Percentiles rank a stretch among this genome's conserved stretches.
Evolutionary conservation across 2,113 vertebrate genomes (phyloP).

Genomic region (Macrotis lagotis): DNA sequence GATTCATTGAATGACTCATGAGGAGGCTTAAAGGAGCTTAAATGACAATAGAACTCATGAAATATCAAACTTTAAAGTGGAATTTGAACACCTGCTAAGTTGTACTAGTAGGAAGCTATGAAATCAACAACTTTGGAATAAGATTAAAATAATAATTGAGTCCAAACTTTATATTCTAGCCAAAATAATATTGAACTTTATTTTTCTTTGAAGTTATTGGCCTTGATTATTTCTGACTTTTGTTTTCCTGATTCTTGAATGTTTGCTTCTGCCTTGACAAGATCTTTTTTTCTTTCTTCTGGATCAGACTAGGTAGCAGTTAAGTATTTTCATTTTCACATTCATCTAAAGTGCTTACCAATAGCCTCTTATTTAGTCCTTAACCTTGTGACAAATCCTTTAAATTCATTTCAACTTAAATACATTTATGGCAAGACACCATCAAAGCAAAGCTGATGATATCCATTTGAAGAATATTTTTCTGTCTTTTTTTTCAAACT

Average conservation of each 20-base stretch:
- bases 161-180: background rate
- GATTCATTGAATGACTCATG: constrained; percentile 28
- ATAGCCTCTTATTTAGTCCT: background rate
- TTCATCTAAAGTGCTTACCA: background rate
- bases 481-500: background rate
- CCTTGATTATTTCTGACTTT: constrained; percentile 32
- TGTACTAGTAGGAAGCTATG: background rate
- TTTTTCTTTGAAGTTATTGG: background rate
- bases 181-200: constrained; percentile 18
- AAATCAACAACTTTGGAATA: constrained; percentile 14
- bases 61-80: constrained; percentile 58
- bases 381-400: background rate
- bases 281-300: constrained; percentile 39
- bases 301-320: background rate
- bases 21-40: constrained; percentile 39
- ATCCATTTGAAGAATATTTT: background rate
- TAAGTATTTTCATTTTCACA: constrained; percentile 3
- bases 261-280: constrained; percentile 20
- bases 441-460: background rate
- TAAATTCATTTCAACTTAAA: background rate
- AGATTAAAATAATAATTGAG: constrained; percentile 14
- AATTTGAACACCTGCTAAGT: constrained; percentile 23
- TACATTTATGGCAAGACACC: background rate
- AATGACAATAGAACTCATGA: constrained; percentile 41
- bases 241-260: background rate